Conservation (phyloP, 2,888 invertebrate species). For the Cactoblastis cactorum region DNA sequence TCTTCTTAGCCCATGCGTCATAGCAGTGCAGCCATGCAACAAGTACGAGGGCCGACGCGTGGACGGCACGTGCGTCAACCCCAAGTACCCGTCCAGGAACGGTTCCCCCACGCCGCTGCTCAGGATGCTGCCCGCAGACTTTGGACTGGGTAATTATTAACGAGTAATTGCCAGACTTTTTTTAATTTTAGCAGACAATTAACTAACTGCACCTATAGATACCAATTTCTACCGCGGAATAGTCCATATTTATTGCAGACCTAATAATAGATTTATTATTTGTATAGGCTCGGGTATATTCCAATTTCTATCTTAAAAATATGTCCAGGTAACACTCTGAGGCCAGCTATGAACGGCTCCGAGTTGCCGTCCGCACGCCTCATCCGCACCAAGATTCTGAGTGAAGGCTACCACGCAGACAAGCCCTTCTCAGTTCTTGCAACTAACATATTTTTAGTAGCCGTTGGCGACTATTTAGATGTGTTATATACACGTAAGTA, state of each 20-base stretch:
- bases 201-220: no score
- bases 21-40: constrained; percentile 30
- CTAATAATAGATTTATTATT: not conserved
- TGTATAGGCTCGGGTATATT: not conserved
- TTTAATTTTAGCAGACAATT: not conserved
- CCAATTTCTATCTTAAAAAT: no score
- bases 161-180: not conserved
- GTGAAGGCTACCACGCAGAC: constrained; percentile 30
- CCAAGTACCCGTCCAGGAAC: constrained; percentile 36
- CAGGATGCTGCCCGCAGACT: constrained; percentile 34
- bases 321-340: constrained; percentile 27
- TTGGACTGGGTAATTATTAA: constrained; percentile 28
- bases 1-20: constrained; percentile 28
- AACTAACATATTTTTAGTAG: constrained; percentile 26
- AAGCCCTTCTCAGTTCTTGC: constrained; percentile 33
- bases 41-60: constrained; percentile 36
- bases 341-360: constrained; percentile 34
- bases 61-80: constrained; percentile 38
- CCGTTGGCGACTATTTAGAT: constrained; percentile 31
- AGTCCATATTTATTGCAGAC: not conserved
- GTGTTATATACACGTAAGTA: constrained; percentile 30
- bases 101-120: constrained; percentile 32
- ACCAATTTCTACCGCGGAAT: no score
- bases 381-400: constrained; percentile 34
- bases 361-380: constrained; percentile 36